Percentiles rank a stretch among this genome's conserved stretches.
phyloP scores from a whole-genome alignment of 2,113 vertebrate species.

The Cyrtonyx montezumae region DNA sequence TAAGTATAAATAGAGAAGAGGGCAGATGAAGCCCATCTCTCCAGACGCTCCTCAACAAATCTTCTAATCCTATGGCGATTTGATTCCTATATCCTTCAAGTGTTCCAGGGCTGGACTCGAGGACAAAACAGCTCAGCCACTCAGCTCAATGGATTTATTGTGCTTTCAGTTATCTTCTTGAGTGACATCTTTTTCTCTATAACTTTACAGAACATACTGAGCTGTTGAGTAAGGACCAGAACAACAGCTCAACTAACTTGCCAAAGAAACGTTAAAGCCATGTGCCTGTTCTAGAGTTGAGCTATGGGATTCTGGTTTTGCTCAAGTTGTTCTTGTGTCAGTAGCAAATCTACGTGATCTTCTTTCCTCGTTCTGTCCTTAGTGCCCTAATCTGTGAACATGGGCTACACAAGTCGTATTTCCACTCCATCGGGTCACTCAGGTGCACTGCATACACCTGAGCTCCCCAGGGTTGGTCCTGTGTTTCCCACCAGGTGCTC shows the following conservation, averaged over 20 bases:
- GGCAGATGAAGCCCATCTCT: slow-evolving; percentile 18
- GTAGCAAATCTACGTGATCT: background rate
- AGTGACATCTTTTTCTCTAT: background rate
- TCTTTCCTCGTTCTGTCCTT: background rate
- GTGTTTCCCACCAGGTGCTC: no score
- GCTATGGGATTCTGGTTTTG: background rate
- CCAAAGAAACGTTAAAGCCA: background rate
- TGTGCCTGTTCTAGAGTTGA: background rate
- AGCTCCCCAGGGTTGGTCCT: no score
- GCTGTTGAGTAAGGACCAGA: background rate
- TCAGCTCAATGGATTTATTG: background rate
- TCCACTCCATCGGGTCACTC: background rate
- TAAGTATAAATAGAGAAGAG: slow-evolving; percentile 16
- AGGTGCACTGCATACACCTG: no score
- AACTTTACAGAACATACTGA: background rate
- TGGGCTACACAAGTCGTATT: background rate
- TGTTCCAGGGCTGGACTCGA: background rate
- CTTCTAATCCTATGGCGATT: background rate
- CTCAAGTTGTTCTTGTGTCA: background rate
- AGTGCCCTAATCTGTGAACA: background rate
- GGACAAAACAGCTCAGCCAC: background rate
- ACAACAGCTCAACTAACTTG: background rate
- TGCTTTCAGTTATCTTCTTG: background rate
- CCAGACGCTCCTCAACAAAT: background rate
- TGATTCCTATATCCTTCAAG: background rate